phyloP scores from a whole-genome alignment of 2,113 vertebrate genomes.

The Alces alces region DNA sequence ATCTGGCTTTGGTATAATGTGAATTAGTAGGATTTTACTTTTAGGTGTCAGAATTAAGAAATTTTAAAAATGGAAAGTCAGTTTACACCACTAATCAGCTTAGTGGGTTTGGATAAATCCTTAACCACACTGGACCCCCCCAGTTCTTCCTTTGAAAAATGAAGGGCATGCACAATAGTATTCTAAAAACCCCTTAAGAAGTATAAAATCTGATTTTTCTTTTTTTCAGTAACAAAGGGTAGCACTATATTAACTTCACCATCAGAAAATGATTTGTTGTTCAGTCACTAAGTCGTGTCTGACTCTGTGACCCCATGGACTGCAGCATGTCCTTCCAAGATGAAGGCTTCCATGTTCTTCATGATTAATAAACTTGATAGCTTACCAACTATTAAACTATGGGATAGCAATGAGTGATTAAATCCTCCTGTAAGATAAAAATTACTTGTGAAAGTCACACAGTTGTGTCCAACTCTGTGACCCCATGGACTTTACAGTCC shows the following conservation, averaged over 20 bases:
- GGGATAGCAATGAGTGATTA: neutral
- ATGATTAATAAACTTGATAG: neutral
- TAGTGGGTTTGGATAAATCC: neutral
- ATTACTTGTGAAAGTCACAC: neutral
- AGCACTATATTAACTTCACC: neutral
- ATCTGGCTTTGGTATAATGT: neutral
- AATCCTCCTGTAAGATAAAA: neutral
- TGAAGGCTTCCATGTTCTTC: neutral
- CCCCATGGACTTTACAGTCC: neutral
- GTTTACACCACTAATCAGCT: neutral
- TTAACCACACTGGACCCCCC: neutral
- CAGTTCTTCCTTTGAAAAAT: neutral
- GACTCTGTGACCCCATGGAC: neutral
- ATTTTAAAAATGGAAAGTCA: neutral
- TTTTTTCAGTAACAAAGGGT: neutral
- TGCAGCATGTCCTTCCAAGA: neutral
- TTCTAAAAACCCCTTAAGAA: neutral
- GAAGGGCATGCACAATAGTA: neutral
- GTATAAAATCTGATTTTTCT: neutral
- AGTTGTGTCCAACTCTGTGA: neutral
- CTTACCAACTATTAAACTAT: neutral
- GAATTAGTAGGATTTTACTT: neutral
- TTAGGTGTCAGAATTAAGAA: constrained; percentile 2
- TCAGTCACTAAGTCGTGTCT: neutral
- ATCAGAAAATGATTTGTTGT: neutral